These are phyloP conservation scores for Spialia ferax DNA, from an alignment of 2,888 invertebrate genomes.

Conservation along the genomic window DNA sequence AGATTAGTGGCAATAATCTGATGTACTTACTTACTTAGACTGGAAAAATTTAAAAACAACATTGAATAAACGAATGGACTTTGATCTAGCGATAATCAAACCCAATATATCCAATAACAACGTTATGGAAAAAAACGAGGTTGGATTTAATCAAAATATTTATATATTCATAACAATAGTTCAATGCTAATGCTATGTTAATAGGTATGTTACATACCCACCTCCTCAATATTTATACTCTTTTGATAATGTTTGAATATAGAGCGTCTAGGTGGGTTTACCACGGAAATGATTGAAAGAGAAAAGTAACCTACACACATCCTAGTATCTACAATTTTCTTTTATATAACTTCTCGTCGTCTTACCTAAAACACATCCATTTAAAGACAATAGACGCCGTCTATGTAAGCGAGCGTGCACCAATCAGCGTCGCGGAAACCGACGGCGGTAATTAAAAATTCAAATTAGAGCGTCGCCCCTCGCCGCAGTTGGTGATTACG, in stretches of 20 bases:
- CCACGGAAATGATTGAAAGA: too few relatives aligned
- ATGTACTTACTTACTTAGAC: too few relatives aligned
- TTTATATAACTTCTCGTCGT: not conserved
- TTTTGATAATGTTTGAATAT: constrained; percentile 28
- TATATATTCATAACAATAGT: constrained; percentile 29
- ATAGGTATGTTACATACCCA: constrained; percentile 9
- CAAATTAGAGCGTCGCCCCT: constrained; percentile 80
- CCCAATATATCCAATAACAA: not conserved
- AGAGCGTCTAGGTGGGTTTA: too few relatives aligned
- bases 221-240: constrained; percentile 26
- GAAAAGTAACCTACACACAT: too few relatives aligned
- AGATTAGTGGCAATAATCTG: too few relatives aligned
- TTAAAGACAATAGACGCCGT: constrained; percentile 71
- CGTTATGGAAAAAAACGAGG: not conserved
- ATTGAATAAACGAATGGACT: too few relatives aligned
- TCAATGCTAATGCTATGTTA: constrained; percentile 27
- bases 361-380: constrained; percentile 21
- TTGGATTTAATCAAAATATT: not conserved
- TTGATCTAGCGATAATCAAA: too few relatives aligned
- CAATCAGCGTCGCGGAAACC: constrained; percentile 65
- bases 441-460: constrained; percentile 80
- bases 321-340: too few relatives aligned
- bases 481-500: constrained; percentile 79
- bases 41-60: too few relatives aligned
- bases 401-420: constrained; percentile 62